Base-by-base conservation (phyloP, 2,113 vertebrate genomes). In the Uria lomvia region DNA sequence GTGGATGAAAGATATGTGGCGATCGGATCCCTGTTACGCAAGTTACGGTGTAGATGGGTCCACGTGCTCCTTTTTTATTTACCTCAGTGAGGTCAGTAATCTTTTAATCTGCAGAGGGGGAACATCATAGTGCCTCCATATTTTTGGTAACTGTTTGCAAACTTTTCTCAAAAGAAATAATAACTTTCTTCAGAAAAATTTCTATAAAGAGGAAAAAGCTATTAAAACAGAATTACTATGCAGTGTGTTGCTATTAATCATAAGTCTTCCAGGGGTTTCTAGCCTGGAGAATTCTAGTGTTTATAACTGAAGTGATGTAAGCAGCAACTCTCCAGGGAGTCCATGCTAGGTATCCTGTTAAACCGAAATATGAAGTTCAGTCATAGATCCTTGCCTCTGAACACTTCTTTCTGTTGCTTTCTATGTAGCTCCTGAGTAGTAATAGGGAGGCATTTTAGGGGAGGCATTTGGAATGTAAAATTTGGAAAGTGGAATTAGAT, bases 1-100 rank as follows among this genome's bases (percentile, higher is more conserved):
- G 99, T 99, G 99, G 99, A 99, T 99, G 99, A 99, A 99, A 97
- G 99, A 99, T 90, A 99, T 99, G 99, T 99, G 99, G 99, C 98
- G 98, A 66, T 99, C 99, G 0, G 99, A 99, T 97, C 97, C 98
- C 92, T 99, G 99, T 98, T 99, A 99, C 2, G 95, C 97, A 40
- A 99, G 98, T 93, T 99, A 99, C 0, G 99, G 99, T 38, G 99
- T 99, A 74, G 99, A 99, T 47, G 99, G 99, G 24, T 99, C 99
- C 96, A 98, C 98, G 1, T 99, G 99, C 97, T 99, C 99, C 84
- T 99, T 99, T 97, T 99, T 99, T 98, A 99, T 99, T 98, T 99
- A 99, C 98, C 99, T 99, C 97, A 99, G 99, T 96, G 99, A 99
- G 99, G 99, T 99, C 90, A 98, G 99, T 97, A 45, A 55, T 60